phyloP scores from a whole-genome alignment of 37 sponge, comb jelly and placozoan species.

The Agelas oroides region DNA sequence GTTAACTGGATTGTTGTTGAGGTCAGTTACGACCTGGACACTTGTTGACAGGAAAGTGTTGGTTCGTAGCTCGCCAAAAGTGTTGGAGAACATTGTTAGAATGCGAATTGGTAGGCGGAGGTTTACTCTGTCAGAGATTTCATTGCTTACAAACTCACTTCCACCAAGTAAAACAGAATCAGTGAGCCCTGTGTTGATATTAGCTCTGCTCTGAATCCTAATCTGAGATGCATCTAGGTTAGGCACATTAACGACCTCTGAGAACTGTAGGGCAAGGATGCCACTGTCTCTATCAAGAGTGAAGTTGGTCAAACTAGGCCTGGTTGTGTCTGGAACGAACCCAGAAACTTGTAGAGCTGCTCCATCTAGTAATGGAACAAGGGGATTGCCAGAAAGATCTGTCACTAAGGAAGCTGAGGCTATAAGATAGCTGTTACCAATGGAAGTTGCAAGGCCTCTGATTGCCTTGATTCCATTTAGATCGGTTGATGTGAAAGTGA shows the following conservation, averaged over 20 bases:
- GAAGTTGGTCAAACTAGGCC: conserved; percentile 65
- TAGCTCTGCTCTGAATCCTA: conserved; percentile 67
- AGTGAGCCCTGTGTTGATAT: conserved; percentile 49
- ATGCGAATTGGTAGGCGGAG: conserved; percentile 55
- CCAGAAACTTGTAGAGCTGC: conserved; percentile 44
- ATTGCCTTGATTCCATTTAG: conserved; percentile 81
- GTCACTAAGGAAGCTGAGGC: conserved; percentile 35
- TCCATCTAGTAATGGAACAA: conserved; percentile 64
- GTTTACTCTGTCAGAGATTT: conserved; percentile 18
- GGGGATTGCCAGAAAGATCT: conserved; percentile 76
- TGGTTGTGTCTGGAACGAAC: conserved; percentile 65
- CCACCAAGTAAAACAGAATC: conserved; percentile 31
- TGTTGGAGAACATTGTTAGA: conserved; percentile 40
- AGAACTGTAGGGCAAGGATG: conserved; percentile 61
- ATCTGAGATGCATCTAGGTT: conserved; percentile 55
- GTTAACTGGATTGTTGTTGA: conserved; percentile 68
- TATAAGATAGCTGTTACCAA: conserved; percentile 76
- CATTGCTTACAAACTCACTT: conserved; percentile 46
- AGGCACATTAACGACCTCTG: conserved; percentile 73
- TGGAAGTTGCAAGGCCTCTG: conserved; percentile 55
- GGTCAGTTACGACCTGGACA: conserved; percentile 64
- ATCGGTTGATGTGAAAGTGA: conserved; percentile 62
- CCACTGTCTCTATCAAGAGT: conserved; percentile 84
- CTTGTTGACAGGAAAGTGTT: conserved; percentile 81
- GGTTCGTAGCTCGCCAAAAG: conserved; percentile 44